Evolutionary conservation across 2,888 invertebrate genomes (phyloP), one percentile per base, ranked within the genome.

Genomic region (Lasioglossum malachurum): DNA sequence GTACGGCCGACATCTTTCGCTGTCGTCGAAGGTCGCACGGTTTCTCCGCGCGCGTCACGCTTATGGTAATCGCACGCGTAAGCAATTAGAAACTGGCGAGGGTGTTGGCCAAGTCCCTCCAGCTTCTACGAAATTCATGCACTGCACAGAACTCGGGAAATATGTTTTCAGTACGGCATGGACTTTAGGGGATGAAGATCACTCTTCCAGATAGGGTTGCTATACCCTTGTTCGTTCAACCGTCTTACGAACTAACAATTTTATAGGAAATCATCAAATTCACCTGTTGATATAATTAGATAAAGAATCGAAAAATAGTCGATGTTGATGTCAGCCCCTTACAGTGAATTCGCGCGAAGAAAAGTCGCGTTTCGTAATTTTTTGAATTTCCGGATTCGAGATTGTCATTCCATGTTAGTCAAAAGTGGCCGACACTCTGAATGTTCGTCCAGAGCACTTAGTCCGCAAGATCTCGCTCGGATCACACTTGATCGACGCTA

Each of bases 401-500:
- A 16, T 14, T 4, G 4, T 31, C 5, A 7, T 16, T 31, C 2
- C 5, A 31, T 14, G 64, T 4, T 16, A 27, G 64, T 31, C 5
- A 2, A 64, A 64, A 64, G 2, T 16, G 16, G 14, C 0, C 7
- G 31, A n/a, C 27, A 31, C 31, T 14, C 16, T 31, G 27, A 16
- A 64, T 64, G 27, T 64, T 31, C 16, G 10, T 53, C 31, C 31
- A 16, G 64, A 31, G 27, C 64, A 64, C 64, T 31, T 16, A 7
- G 16, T 31, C 64, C 31, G 23, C 19, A 35, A 67, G 8, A 67
- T 67, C 35, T 19, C 27, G 60, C 8, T 1, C 0, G 27, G 10
- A 19, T 86, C 80, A 85, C 19, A 86, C 86, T 14, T 85, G 78
- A 53, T 79, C 82, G 19, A 76, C 87, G 35, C 35, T 53, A 67